Conservation (phyloP, 2,888 invertebrate species). For the Trichogramma evanescens region DNA sequence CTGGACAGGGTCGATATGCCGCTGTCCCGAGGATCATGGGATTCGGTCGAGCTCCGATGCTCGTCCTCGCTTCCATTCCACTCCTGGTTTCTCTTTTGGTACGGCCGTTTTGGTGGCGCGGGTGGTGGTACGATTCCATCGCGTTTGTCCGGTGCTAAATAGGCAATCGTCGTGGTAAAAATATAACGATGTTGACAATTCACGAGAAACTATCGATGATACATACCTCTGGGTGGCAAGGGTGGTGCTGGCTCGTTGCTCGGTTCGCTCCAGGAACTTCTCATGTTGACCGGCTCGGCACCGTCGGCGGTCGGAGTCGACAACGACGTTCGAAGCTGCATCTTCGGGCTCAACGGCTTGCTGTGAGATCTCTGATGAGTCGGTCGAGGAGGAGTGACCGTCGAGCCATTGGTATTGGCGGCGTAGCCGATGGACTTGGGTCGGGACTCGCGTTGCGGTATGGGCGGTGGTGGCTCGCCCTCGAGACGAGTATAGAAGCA, state of each 20-base stretch:
- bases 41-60: slow-evolving; percentile 33
- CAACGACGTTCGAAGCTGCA: slow-evolving; percentile 50
- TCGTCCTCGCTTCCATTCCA: slow-evolving; percentile 41
- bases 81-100: slow-evolving; percentile 40
- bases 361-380: slow-evolving; percentile 48
- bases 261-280: slow-evolving; percentile 55
- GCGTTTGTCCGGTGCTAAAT: slow-evolving; percentile 53
- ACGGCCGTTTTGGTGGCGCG: slow-evolving; percentile 48
- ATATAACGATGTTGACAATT: not conserved
- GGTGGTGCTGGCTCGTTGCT: slow-evolving; percentile 61
- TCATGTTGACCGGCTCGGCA: slow-evolving; percentile 45
- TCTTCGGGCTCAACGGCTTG: slow-evolving; percentile 53
- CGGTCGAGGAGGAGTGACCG: slow-evolving; percentile 42
- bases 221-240: slow-evolving; percentile 64
- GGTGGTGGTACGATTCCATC: slow-evolving; percentile 47
- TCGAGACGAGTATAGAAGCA: slow-evolving; percentile 43
- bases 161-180: not conserved
- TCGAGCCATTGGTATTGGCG: slow-evolving; percentile 34
- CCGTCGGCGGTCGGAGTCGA: slow-evolving; percentile 50
- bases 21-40: slow-evolving; percentile 53
- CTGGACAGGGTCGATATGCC: slow-evolving; percentile 48
- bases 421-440: slow-evolving; percentile 57
- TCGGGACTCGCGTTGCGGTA: slow-evolving; percentile 54
- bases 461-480: slow-evolving; percentile 52
- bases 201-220: not conserved